Conservation (phyloP, 2,888 invertebrate species). For the Drosophila sordidula region DNA sequence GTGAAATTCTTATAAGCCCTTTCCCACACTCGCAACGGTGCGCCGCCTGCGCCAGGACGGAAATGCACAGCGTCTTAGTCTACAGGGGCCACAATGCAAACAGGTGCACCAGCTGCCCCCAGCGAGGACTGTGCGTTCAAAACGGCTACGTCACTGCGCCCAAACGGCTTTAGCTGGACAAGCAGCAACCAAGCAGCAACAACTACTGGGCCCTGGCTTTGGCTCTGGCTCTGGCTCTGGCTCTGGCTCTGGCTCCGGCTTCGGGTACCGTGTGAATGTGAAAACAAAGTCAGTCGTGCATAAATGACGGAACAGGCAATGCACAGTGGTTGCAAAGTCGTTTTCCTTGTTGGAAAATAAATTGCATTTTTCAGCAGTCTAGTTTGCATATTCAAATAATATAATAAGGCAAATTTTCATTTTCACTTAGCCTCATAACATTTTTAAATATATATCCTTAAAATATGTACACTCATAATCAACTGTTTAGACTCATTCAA, state of each 20-base stretch:
- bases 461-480: too few species aligned
- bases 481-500: too few species aligned
- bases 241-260: slow-evolving; percentile 45
- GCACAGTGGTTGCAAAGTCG: slow-evolving; percentile 55
- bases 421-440: too few species aligned
- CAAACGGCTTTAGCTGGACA: slow-evolving; percentile 63
- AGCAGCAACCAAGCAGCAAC: slow-evolving; percentile 58
- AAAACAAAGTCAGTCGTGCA: slow-evolving; percentile 82
- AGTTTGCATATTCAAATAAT: not conserved
- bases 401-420: too few species aligned
- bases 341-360: not conserved
- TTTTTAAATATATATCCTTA: too few species aligned
- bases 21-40: slow-evolving; percentile 77
- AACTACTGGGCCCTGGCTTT: slow-evolving; percentile 67
- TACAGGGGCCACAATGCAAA: slow-evolving; percentile 55
- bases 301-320: slow-evolving; percentile 74
- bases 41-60: slow-evolving; percentile 76
- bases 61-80: slow-evolving; percentile 76
- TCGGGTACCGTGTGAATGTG: slow-evolving; percentile 79
- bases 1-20: slow-evolving; percentile 80
- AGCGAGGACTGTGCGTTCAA: slow-evolving; percentile 12
- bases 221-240: slow-evolving; percentile 41
- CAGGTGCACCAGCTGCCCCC: slow-evolving; percentile 67
- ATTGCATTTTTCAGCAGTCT: slow-evolving; percentile 10
- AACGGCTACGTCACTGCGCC: slow-evolving; percentile 68